These are phyloP conservation scores for Malthinus seriepunctatus DNA, from an alignment of 2,888 invertebrate species.

Conservation along the genomic window DNA sequence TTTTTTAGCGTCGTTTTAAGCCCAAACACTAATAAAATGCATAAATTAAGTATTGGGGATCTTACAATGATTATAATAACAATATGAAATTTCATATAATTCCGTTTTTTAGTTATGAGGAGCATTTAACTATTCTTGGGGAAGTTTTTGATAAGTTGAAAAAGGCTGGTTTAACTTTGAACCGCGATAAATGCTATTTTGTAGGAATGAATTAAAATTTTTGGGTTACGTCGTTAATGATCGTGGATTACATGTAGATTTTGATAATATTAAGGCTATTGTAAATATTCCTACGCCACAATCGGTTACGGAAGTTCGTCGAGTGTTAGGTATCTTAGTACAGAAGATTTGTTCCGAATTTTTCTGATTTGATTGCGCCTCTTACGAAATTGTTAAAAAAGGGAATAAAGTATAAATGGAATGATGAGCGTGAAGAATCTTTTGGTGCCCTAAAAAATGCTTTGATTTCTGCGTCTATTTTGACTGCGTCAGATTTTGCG, in stretches of 20 bases:
- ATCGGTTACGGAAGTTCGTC: neutral
- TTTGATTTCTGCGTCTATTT: constrained; percentile 7
- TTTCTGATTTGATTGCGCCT: neutral
- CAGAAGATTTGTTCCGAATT: neutral
- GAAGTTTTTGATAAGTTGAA: no score
- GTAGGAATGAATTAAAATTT: constrained; percentile 8
- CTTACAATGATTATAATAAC: no score
- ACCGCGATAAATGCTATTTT: neutral
- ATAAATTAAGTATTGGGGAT: no score
- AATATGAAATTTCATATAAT: no score
- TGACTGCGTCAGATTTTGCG: constrained; percentile 4
- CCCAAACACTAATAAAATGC: no score
- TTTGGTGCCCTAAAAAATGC: neutral
- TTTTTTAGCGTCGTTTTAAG: no score
- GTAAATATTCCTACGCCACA: neutral
- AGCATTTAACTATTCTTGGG: no score
- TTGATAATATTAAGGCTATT: constrained; percentile 16
- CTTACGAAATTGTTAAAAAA: neutral
- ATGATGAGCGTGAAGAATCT: neutral
- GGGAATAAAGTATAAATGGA: constrained; percentile 3
- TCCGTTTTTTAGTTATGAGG: no score
- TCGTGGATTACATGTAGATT: constrained; percentile 6
- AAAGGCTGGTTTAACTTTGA: no score
- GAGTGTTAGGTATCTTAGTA: neutral
- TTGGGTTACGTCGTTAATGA: constrained; percentile 12